Base-by-base conservation (phyloP, 2,113 vertebrate species). In the rabbit (Oryctolagus cuniculus) region DNA sequence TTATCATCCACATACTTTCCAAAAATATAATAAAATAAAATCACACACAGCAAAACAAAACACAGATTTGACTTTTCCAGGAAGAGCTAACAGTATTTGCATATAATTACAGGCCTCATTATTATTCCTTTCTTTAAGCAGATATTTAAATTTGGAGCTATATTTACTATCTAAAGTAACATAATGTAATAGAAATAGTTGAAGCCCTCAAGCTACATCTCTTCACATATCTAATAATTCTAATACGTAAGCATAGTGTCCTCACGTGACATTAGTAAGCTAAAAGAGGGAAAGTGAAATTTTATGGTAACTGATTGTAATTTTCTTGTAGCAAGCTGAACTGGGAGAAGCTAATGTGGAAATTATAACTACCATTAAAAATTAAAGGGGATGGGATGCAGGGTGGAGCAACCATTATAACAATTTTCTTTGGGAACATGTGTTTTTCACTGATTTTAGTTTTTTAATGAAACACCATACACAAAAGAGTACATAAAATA, bases 61-160 rank as follows among this genome's bases (percentile, higher is more conserved):
- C 36, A 80, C 75, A 81, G 16, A 77, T 87, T 84, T 94, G 66
- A 85, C 91, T 96, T 64, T 95, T 95, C 58, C 31, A 66, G 58
- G 92, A 97, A 90, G 49, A 90, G 25, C 70, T 96, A 97, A 95
- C 3, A 44, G 6, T 55, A 86, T 94, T 85, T 93, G 69, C 83
- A 91, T 93, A 90, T 74, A 34, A 95, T 93, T 95, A 83, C 0
- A 49, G 38, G 79, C 10, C 6, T 27, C 16, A 34, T 55, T 90
- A 58, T 78, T 94, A 29, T 93, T 93, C 86, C 13, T 96, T 15
- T 70, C 53, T 92, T 96, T 92, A 95, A 90, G 53, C 24, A 63
- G 31, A 82, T 90, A 90, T 88, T 96, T 96, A 93, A 86, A 93
- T 93, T 95, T 93, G 27, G 84, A 85, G 25, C 31, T 92, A 66